phyloP scores from a whole-genome alignment of 2,797 vertebrate species.

The Squalus acanthias region DNA sequence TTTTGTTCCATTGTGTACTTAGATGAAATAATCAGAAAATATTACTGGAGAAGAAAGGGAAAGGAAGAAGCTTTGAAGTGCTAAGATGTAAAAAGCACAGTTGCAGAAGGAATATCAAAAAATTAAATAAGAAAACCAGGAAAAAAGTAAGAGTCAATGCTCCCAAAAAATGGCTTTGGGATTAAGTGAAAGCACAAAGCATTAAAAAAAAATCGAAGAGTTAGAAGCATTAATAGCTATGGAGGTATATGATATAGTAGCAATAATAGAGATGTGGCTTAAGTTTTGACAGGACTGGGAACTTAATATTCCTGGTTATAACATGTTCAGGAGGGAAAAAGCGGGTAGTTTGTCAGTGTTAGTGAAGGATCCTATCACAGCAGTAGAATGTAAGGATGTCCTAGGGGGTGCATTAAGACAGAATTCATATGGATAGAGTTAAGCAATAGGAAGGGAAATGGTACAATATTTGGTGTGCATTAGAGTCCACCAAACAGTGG shows the following conservation, averaged over 20 bases:
- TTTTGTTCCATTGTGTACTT: too few relatives aligned
- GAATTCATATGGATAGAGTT: slow-evolving; percentile 9
- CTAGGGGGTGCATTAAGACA: background rate
- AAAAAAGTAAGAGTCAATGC: background rate
- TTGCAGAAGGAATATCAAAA: background rate
- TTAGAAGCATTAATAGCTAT: background rate
- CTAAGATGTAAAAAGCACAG: background rate
- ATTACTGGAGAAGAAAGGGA: background rate
- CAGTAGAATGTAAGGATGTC: background rate
- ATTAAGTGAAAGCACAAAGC: background rate
- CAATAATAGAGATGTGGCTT: background rate
- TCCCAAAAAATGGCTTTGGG: background rate
- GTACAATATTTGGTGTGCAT: background rate
- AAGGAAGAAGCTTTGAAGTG: background rate
- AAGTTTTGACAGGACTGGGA: background rate
- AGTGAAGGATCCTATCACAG: background rate
- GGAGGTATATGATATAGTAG: background rate
- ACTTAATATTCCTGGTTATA: background rate
- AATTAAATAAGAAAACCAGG: too few relatives aligned
- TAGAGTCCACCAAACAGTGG: background rate
- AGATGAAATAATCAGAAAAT: background rate
- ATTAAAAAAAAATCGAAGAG: background rate
- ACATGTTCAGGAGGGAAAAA: background rate
- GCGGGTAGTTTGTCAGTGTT: background rate
- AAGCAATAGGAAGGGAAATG: background rate